Conservation (phyloP, 2,797 vertebrate species). For the Centropyge bicolor region DNA sequence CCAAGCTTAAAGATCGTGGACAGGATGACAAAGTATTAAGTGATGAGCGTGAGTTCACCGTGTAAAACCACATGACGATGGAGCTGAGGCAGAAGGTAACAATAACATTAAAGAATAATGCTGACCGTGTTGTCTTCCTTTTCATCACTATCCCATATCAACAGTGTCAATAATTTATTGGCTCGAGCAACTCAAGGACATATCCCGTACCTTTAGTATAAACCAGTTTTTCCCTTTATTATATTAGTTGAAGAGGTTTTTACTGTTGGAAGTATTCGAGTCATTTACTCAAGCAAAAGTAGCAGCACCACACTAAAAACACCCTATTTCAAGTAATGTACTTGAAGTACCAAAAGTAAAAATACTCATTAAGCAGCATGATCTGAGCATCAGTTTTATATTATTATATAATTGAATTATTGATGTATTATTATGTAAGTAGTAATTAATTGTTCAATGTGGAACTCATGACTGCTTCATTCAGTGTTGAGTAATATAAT, state of each 20-base stretch:
- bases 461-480: neutral
- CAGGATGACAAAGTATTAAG: slow-evolving; percentile 22
- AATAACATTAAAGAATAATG: slow-evolving; percentile 57
- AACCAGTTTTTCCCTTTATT: slow-evolving; percentile 11
- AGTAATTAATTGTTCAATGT: neutral
- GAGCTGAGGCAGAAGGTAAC: neutral
- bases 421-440: neutral
- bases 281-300: neutral
- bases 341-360: neutral
- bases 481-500: neutral
- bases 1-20: slow-evolving; percentile 18
- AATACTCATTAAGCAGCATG: neutral
- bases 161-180: slow-evolving; percentile 68
- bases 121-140: slow-evolving; percentile 21
- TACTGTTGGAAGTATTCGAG: neutral
- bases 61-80: neutral
- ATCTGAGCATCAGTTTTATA: neutral
- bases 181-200: neutral
- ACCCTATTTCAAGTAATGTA: neutral
- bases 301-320: neutral
- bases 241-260: neutral
- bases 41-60: neutral
- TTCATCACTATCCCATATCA: slow-evolving; percentile 55
- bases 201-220: neutral
- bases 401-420: neutral